These are phyloP conservation scores for Grus americana DNA, from an alignment of 2,113 vertebrate species.

Conservation along the genomic window DNA sequence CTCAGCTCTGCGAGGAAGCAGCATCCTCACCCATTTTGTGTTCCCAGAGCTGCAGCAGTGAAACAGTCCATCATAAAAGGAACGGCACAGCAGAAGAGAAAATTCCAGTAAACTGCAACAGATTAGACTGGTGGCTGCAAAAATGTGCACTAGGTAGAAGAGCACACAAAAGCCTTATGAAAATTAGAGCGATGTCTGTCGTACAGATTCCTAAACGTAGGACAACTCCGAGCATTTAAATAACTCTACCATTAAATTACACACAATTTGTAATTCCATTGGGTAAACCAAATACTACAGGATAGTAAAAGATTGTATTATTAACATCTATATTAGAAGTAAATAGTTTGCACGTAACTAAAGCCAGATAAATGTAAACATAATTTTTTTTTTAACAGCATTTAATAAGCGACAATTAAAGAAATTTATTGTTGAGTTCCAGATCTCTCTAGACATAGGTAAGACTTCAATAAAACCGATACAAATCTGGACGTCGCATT, in stretches of 20 bases:
- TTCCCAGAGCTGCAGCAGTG: background rate
- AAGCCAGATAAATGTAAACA: background rate
- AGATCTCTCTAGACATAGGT: conserved; percentile 13
- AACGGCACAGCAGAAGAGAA: background rate
- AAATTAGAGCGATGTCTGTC: background rate
- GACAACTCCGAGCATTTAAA: background rate
- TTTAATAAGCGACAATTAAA: conserved; percentile 61
- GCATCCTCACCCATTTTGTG: conserved; percentile 13
- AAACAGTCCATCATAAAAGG: background rate
- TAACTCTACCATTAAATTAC: background rate
- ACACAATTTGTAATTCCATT: no score
- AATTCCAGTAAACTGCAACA: background rate
- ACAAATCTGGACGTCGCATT: conserved; percentile 9
- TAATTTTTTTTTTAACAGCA: background rate
- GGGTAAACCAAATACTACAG: background rate
- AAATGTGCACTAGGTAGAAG: accelerated
- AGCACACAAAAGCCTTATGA: background rate
- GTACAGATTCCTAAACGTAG: background rate
- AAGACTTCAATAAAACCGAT: conserved; percentile 22
- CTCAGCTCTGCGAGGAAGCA: background rate
- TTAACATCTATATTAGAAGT: background rate
- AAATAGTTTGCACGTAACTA: background rate
- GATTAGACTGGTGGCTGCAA: background rate
- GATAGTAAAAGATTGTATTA: accelerated
- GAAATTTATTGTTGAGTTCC: conserved; percentile 31